phyloP scores from a whole-genome alignment of 2,888 invertebrate species.

The Dysmachus trigonus region DNA sequence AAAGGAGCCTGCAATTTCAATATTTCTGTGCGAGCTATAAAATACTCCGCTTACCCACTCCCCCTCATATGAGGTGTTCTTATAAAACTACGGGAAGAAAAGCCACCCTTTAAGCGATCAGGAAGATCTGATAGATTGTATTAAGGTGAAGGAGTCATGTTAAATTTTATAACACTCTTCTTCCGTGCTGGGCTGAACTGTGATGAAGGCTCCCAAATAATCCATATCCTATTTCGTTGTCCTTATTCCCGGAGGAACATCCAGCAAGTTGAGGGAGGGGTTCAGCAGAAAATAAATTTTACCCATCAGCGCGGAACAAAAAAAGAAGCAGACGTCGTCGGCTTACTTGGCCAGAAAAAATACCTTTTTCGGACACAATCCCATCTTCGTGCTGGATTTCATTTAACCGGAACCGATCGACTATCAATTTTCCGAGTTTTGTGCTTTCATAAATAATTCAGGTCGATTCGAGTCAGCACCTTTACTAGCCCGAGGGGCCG shows the following conservation, averaged over 20 bases:
- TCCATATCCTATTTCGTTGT: not conserved
- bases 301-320: not conserved
- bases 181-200: not conserved
- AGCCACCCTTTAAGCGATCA: not conserved
- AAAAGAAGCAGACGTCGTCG: not conserved
- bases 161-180: not conserved
- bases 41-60: not conserved
- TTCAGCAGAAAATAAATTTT: not conserved
- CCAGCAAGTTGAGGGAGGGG: not conserved
- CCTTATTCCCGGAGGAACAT: not conserved
- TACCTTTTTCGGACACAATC: not conserved
- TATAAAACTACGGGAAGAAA: not conserved
- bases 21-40: not conserved
- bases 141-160: not conserved
- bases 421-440: not conserved
- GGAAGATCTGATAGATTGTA: not conserved
- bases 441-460: slow-evolving; percentile 13
- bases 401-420: not conserved
- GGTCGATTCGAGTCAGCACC: slow-evolving; percentile 1
- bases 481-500: not conserved
- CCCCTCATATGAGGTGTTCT: not conserved
- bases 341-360: not conserved
- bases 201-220: not conserved
- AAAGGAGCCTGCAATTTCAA: not conserved
- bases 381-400: not conserved